Evolutionary conservation across 2,113 vertebrate genomes (phyloP).

Genomic region (Lophochroa leadbeateri): DNA sequence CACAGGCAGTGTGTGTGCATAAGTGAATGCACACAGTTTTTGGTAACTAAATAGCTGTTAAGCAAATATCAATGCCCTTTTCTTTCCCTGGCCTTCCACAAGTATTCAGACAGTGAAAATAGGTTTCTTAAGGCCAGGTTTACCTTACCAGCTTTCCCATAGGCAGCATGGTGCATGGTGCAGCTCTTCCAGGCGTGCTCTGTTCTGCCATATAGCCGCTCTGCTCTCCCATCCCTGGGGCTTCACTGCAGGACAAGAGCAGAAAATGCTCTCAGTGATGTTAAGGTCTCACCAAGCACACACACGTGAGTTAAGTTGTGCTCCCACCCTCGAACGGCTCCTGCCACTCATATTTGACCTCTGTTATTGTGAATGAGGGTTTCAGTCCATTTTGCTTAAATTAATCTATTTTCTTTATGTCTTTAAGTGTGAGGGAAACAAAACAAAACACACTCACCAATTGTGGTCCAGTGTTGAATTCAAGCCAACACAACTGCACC

Average conservation of each 20-base stretch:
- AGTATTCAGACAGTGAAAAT: background rate
- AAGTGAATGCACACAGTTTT: background rate
- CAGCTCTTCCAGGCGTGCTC: background rate
- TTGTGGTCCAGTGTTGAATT: background rate
- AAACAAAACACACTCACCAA: background rate
- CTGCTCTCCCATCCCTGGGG: background rate
- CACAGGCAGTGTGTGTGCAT: accelerated
- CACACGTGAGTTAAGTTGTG: accelerated
- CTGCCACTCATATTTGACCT: background rate
- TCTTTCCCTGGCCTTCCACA: background rate
- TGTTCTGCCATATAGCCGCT: background rate
- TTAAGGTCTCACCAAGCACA: background rate
- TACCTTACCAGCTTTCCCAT: background rate
- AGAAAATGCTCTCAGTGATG: background rate
- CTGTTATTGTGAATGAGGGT: background rate
- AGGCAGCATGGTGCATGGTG: accelerated
- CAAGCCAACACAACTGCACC: background rate
- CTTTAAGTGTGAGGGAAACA: background rate
- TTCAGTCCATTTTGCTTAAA: background rate
- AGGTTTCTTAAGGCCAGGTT: background rate
- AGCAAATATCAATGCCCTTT: background rate
- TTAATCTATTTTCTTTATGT: background rate
- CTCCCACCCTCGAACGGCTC: background rate
- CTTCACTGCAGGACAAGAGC: background rate
- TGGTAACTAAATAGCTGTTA: background rate